These are phyloP conservation scores for Dicentrarchus labrax DNA, from an alignment of 2,113 vertebrate species.

Conservation along the genomic window DNA sequence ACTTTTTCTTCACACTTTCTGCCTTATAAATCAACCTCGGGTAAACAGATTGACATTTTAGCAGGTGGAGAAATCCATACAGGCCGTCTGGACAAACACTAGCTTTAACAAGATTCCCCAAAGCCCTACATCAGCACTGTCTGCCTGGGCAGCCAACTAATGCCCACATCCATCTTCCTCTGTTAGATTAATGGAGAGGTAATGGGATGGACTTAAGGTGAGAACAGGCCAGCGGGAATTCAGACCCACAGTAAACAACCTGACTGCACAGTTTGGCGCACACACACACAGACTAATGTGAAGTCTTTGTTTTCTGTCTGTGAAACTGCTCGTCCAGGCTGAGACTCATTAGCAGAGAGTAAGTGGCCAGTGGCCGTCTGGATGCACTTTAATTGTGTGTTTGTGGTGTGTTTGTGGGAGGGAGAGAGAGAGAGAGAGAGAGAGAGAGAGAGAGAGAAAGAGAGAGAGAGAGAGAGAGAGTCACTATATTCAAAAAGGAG, in stretches of 20 bases:
- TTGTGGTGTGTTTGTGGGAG: no score
- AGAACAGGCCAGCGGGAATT: conserved; percentile 46
- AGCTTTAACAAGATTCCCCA: conserved; percentile 16
- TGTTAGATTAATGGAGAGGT: conserved; percentile 52
- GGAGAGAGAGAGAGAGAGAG: no score
- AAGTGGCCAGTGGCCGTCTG: conserved; percentile 51
- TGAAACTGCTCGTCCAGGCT: conserved; percentile 24
- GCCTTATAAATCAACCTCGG: not conserved
- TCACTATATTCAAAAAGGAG: not conserved
- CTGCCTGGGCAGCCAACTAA: conserved; percentile 10
- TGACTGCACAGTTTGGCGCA: not conserved
- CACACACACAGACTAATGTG: not conserved
- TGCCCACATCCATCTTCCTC: conserved; percentile 51
- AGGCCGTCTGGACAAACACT: not conserved
- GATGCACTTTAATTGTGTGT: conserved; percentile 12
- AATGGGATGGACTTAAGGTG: conserved; percentile 60
- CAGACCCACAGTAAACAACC: conserved; percentile 19
- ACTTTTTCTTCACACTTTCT: not conserved
- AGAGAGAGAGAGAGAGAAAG: not conserved
- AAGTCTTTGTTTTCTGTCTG: conserved; percentile 55
- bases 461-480: not conserved
- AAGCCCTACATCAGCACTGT: conserved; percentile 4
- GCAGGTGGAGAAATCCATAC: conserved; percentile 22
- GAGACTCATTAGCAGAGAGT: conserved; percentile 57
- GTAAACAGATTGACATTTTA: conserved; percentile 23